Base-by-base conservation (phyloP, 2,888 invertebrate genomes). In the Lypha dubia region DNA sequence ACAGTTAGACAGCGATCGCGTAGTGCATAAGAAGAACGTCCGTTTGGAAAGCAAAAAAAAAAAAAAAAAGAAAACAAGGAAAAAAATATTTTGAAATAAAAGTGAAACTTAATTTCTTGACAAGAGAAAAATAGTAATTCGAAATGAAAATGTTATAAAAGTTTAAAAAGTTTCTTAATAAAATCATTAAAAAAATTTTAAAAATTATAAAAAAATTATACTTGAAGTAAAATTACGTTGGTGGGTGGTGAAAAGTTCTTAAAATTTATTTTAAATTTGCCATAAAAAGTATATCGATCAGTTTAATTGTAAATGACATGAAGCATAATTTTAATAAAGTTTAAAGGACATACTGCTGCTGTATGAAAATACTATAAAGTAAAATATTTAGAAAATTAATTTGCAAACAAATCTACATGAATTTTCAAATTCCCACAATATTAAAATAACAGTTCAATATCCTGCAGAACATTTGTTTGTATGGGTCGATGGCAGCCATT, bases 1-100 rank as follows among this genome's bases (percentile, higher is more conserved):
- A 91, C 90, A 90, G 91, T 90, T 90, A 88, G 89, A 88, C 80
- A 90, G 88, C 88, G 90, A 88, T 89, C 89, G 88, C 84, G 85
- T 87, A 88, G 88, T 88, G 87, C 87, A 83, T 82, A 79, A 83
- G 75, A 87, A 87, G 87, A 86, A 75, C 8, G 46, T 32, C 0
- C 20, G 63, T 56, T 28, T 49, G 13, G 3, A 49, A 65, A 67
- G 13, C 51, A 53, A 60, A 79, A 74, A 28, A 28, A 28, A 28
- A 28, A 62, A 53, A 60, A 79, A 74, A 79, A 74, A 28, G 5
- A 28, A 28, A 28, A 62, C 44, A 60, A 79, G 73, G 51, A 58
- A 44, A 60, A 35, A 58, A 68, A 5, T 24, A 63, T 41, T 9
- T 9, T 38, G 38, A 73, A 60, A 51, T n/a, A 24, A 35, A 81